Evolutionary conservation across 2,113 vertebrate species (phyloP), one percentile per base, ranked within the genome.

Genomic region (Thunnus maccoyii): DNA sequence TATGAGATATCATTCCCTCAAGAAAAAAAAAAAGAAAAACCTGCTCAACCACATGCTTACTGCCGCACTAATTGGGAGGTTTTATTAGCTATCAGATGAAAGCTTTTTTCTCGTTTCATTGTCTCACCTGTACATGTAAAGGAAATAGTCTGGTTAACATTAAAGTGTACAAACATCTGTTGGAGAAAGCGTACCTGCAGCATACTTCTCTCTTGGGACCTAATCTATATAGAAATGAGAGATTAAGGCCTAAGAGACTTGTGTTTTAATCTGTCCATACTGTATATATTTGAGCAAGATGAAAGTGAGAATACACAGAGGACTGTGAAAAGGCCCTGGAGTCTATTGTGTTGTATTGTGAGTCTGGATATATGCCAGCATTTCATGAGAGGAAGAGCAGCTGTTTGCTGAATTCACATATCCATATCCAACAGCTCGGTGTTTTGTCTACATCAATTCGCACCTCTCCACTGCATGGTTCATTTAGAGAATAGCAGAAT

Each of bases 351-450:
- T 88, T 80, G 71, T 72, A 83, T 72, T 81, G 47, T 62, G 48
- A 61, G 69, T 44, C 64, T 83, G 90, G 83, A 83, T 80, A 25
- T 48, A n/a, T 63, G 87, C 82, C 83, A 78, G 71, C 46, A 41
- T 83, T 86, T 87, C 85, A 80, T 68, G 46, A 82, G 63, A 74
- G 30, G 72, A 58, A 57, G 56, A 83, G 55, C 84, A 92, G 84
- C 80, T 87, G 72, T 68, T 74, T 79, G 62, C 81, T 56, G 74
- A 83, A 90, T 89, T 87, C 81, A 76, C 74, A 80, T 66, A 87
- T 90, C 71, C 79, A 88, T 56, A 82, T 75, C 87, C 80, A 88
- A 84, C 84, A 80, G 69, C 77, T 82, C 69, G 3, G 64, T 73
- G 70, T 79, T 87, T 82, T 78, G 67, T 84, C 79, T 72, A 25